Evolutionary conservation across 2,888 invertebrate genomes (phyloP).

Genomic region (Quadriops clusia): DNA sequence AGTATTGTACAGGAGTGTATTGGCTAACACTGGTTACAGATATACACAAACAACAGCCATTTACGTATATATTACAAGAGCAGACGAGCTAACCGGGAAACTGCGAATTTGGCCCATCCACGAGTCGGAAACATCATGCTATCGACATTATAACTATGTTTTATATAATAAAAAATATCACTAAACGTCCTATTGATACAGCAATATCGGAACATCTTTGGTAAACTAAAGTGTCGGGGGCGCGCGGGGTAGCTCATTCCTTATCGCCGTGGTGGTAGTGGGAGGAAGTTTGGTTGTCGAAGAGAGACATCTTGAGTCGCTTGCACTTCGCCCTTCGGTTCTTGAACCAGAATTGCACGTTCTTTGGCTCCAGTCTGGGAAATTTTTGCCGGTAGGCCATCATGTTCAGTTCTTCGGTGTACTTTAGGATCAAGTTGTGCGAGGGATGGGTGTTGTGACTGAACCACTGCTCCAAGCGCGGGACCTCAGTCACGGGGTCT

Average conservation of each 20-base stretch:
- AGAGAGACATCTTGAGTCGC: slow-evolving; percentile 81
- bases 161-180: slow-evolving; percentile 16
- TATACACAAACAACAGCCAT: no score
- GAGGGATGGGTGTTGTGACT: slow-evolving; percentile 96
- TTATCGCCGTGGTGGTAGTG: slow-evolving; percentile 49
- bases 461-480: slow-evolving; percentile 90
- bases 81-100: no score
- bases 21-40: no score
- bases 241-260: slow-evolving; percentile 32
- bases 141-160: neutral
- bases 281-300: slow-evolving; percentile 58
- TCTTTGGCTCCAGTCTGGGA: slow-evolving; percentile 96
- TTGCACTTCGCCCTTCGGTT: slow-evolving; percentile 98
- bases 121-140: slow-evolving; percentile 2
- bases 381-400: slow-evolving; percentile 98
- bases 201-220: slow-evolving; percentile 18
- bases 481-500: slow-evolving; percentile 96
- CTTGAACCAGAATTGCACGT: slow-evolving; percentile 99
- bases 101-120: no score
- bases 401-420: slow-evolving; percentile 92
- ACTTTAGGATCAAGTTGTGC: slow-evolving; percentile 93
- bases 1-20: no score
- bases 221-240: slow-evolving; percentile 14
- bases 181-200: slow-evolving; percentile 17
- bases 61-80: no score